These are phyloP conservation scores for Xenops minutus DNA, from an alignment of 2,797 vertebrate genomes.

Conservation along the genomic window DNA sequence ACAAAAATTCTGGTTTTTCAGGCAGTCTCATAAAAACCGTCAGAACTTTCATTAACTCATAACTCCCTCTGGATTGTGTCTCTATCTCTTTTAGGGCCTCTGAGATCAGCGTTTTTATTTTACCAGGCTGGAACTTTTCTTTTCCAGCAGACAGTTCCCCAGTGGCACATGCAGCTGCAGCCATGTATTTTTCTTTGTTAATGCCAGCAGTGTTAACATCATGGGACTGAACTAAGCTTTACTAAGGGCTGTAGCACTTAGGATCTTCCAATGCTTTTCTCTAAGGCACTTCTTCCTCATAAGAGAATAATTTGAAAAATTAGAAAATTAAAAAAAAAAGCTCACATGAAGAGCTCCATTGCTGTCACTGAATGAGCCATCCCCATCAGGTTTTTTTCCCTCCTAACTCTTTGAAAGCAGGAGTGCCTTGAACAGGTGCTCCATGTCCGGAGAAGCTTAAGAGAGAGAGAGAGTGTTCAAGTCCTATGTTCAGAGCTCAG, in stretches of 20 bases:
- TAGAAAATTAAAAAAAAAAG: not conserved
- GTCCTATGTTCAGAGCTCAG: not conserved
- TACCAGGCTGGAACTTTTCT: not conserved
- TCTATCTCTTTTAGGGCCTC: not conserved
- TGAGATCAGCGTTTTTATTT: slow-evolving; percentile 2
- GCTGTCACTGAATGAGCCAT: not conserved
- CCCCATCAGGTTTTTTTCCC: not conserved
- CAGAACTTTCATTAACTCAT: not conserved
- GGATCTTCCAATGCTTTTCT: not conserved
- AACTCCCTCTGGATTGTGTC: not conserved
- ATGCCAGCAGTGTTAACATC: not conserved
- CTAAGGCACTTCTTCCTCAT: not conserved
- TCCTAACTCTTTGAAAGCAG: not conserved
- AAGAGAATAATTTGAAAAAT: not conserved
- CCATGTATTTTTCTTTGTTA: not conserved
- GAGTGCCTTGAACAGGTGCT: not conserved
- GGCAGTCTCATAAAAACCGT: not conserved
- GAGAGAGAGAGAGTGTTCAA: not conserved
- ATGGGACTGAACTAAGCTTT: not conserved
- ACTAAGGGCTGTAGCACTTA: not conserved
- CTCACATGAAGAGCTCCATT: not conserved
- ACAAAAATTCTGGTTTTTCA: not conserved
- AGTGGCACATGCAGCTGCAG: not conserved
- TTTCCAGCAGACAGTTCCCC: not conserved
- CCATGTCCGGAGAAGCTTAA: not conserved